These are phyloP conservation scores for Metallyticus violacea DNA, from an alignment of 2,888 invertebrate species.

Conservation along the genomic window DNA sequence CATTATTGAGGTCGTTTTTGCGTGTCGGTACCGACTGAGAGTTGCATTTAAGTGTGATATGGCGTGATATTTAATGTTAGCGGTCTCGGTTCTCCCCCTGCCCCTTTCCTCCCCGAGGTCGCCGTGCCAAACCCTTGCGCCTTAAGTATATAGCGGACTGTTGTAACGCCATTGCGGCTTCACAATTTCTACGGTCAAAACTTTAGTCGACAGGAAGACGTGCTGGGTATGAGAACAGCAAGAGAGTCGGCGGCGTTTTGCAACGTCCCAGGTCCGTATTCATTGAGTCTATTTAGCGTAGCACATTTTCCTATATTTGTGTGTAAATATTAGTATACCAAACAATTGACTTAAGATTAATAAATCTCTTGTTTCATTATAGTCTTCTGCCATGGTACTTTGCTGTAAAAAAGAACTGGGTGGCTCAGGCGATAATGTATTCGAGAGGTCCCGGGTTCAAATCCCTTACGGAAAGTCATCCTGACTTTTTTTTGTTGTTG, in stretches of 20 bases:
- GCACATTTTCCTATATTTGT: too few species aligned
- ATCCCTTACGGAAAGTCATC: too few species aligned
- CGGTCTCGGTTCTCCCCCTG: background rate
- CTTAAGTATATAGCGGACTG: background rate
- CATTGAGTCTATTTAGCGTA: too few species aligned
- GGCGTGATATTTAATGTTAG: constrained; percentile 7
- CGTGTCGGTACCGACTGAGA: background rate
- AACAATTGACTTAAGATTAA: too few species aligned
- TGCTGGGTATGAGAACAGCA: background rate
- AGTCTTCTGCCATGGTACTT: too few species aligned
- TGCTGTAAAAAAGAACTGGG: too few species aligned
- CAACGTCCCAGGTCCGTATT: background rate
- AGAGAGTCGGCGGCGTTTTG: background rate
- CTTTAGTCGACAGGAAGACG: background rate
- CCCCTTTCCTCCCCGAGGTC: background rate
- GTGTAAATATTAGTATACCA: background rate
- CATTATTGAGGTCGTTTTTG: background rate
- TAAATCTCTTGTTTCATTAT: too few species aligned
- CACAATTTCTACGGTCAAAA: too few species aligned
- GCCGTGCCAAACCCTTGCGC: background rate
- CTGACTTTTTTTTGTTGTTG: too few species aligned
- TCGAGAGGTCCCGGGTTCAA: too few species aligned
- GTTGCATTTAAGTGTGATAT: background rate
- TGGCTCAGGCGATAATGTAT: too few species aligned
- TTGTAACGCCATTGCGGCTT: background rate